Conservation (phyloP, 2,113 vertebrate species). For the Brachyhypopomus gauderio region DNA sequence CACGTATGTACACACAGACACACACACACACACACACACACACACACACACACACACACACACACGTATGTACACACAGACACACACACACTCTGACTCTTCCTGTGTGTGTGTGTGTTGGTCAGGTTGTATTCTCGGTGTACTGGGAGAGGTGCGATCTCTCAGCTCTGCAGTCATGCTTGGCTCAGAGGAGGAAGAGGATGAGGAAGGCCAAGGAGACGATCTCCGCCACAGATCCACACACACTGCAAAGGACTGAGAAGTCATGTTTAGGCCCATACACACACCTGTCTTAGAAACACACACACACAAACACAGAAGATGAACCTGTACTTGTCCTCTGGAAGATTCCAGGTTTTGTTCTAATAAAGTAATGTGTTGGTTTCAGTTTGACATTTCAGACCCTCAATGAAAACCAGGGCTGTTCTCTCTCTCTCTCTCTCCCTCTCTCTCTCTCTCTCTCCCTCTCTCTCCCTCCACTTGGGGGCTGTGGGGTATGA, state of each 20-base stretch:
- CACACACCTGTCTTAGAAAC: neutral
- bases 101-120: slow-evolving; percentile 39
- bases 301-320: too few species aligned
- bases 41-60: neutral
- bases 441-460: too few species aligned
- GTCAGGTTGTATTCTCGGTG: slow-evolving; percentile 40
- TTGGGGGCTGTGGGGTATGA: too few species aligned
- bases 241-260: too few species aligned
- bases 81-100: neutral
- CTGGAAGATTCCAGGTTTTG: too few species aligned
- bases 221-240: slow-evolving; percentile 6
- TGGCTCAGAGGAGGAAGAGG: slow-evolving; percentile 75
- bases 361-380: too few species aligned
- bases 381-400: too few species aligned
- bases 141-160: slow-evolving; percentile 70
- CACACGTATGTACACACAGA: neutral
- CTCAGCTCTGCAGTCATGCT: slow-evolving; percentile 72
- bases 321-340: too few species aligned
- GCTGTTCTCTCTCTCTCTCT: too few species aligned
- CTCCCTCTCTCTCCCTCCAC: too few species aligned
- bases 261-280: neutral
- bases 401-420: too few species aligned
- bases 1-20: neutral
- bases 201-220: slow-evolving; percentile 55
- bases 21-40: neutral